phyloP scores from a whole-genome alignment of 2,797 vertebrate species.

The Lacerta bilineata region DNA sequence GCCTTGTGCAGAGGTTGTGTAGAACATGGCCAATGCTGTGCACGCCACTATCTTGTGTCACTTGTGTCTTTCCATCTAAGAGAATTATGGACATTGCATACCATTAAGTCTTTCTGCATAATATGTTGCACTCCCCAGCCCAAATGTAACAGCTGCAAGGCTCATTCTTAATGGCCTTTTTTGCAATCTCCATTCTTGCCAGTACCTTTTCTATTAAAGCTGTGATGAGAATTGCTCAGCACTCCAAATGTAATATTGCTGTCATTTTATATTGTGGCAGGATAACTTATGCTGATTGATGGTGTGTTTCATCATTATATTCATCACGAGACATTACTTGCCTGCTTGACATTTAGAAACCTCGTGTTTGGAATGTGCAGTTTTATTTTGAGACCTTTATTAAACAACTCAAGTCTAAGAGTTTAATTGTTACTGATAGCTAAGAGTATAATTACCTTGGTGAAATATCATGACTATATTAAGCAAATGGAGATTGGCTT shows the following conservation, averaged over 20 bases:
- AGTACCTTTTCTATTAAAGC: constrained; percentile 34
- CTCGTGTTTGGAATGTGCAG: constrained; percentile 67
- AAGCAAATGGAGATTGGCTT: constrained; percentile 83
- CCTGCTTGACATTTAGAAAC: constrained; percentile 78
- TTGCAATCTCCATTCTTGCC: constrained; percentile 4
- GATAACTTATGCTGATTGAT: constrained; percentile 62
- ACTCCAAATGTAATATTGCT: neutral
- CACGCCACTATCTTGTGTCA: neutral
- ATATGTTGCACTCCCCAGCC: neutral
- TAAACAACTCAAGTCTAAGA: constrained; percentile 75
- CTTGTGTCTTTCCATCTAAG: neutral
- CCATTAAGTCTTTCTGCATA: constrained; percentile 2
- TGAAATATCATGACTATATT: constrained; percentile 86
- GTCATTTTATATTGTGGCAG: constrained; percentile 38
- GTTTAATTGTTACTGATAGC: constrained; percentile 86
- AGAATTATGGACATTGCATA: neutral
- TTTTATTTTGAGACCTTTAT: constrained; percentile 82
- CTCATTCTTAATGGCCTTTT: constrained; percentile 11
- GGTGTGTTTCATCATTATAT: constrained; percentile 39
- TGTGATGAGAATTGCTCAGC: constrained; percentile 22
- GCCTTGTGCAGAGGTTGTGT: neutral
- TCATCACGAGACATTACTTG: constrained; percentile 61
- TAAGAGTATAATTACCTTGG: constrained; percentile 83
- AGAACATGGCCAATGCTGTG: neutral
- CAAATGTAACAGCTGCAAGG: accelerated